Conservation (phyloP, 2,797 vertebrate genomes). For the Pseudocheirus occidentalis region DNA sequence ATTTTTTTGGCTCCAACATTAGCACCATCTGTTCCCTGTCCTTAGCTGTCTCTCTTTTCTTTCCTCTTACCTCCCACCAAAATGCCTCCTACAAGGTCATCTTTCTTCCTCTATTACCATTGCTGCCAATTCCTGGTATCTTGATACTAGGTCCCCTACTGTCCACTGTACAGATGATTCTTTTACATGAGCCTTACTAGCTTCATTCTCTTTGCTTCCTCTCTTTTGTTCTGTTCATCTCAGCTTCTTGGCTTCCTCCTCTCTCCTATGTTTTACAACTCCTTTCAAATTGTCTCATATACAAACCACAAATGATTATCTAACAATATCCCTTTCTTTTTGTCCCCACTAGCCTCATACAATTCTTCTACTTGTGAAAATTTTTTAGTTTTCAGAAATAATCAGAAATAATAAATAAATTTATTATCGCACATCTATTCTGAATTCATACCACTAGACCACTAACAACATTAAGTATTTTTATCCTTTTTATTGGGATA, state of each 20-base stretch:
- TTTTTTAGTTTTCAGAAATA: slow-evolving; percentile 19
- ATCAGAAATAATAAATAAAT: neutral
- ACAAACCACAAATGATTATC: slow-evolving; percentile 7
- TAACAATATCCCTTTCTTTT: slow-evolving; percentile 20
- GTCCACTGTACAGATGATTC: neutral
- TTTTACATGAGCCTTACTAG: neutral
- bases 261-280: slow-evolving; percentile 10
- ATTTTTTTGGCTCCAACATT: slow-evolving; percentile 55
- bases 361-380: slow-evolving; percentile 40
- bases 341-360: slow-evolving; percentile 17
- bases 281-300: neutral
- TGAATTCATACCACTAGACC: slow-evolving; percentile 37
- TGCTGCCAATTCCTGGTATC: neutral
- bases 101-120: slow-evolving; percentile 24
- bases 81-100: slow-evolving; percentile 56
- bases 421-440: slow-evolving; percentile 3
- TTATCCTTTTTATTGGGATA: slow-evolving; percentile 28
- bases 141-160: neutral
- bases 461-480: slow-evolving; percentile 23
- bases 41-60: slow-evolving; percentile 56
- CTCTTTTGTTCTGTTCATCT: neutral
- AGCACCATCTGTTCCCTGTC: slow-evolving; percentile 64
- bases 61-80: slow-evolving; percentile 61
- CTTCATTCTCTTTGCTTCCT: neutral
- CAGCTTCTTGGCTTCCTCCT: neutral